Evolutionary conservation across 2,797 vertebrate genomes (phyloP), one percentile per base, ranked within the genome.

Genomic region (Hapalemur alaotrensis): DNA sequence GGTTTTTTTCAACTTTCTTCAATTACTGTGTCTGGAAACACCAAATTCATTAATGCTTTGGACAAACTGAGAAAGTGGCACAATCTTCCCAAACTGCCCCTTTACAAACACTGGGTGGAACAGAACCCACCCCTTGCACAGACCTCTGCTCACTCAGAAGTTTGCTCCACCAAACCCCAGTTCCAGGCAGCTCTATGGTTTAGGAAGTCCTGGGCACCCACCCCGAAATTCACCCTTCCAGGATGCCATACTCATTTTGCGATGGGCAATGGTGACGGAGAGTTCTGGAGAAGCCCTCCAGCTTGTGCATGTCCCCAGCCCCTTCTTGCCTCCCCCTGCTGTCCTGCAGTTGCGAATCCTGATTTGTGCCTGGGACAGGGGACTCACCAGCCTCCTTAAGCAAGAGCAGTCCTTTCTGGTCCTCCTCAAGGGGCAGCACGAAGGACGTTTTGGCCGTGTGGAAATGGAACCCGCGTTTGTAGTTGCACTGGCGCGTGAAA

Each of bases 401-500:
- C 93, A 99, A 98, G 48, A 38, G 69, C 28, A 99, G 98, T 0
- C 99, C 99, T 67, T 91, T 94, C 97, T 99, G 99, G 35, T 99
- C 99, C 91, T 99, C 99, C 12, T 99, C 99, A 28, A 99, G 95
- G 13, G 99, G 99, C 96, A 99, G 97, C 46, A 99, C 99, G 93
- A 99, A 99, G 25, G 99, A 99, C 0, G 99, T 99, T 94, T 99
- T 99, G 57, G 99, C 99, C 0, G 99, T 99, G 98, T 99, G 99
- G 98, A 99, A 99, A 96, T 99, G 99, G 98, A 99, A 99, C 2
- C 99, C 99, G 17, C 99, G 99, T 86, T 99, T 99, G 92, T 99
- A 99, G 95, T 99, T 99, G 96, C 99, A 99, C 95, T 99, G 99
- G 18, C 99, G 99, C 0, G 99, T 99, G 92, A 99, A 99, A 96